These are phyloP conservation scores for Catamblyrhynchus diadema DNA, from an alignment of 2,797 vertebrate genomes.

Conservation along the genomic window DNA sequence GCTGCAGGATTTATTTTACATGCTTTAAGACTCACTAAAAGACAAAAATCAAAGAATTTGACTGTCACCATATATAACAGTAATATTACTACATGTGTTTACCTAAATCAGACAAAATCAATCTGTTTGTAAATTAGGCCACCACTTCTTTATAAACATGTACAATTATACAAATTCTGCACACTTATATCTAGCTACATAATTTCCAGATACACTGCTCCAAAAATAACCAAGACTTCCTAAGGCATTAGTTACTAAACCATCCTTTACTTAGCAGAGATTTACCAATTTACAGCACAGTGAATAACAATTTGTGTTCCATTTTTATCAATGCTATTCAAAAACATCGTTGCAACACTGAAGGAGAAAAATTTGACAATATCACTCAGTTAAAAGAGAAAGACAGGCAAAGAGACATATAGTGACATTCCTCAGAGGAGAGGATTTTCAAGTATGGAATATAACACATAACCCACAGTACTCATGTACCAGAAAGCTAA, in stretches of 20 bases:
- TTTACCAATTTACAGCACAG: background rate
- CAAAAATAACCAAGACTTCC: background rate
- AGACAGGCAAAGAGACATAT: background rate
- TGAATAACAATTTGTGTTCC: background rate
- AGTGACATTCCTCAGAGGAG: background rate
- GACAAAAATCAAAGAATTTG: background rate
- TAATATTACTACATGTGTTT: background rate
- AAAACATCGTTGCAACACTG: background rate
- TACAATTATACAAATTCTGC: background rate
- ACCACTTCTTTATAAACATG: background rate
- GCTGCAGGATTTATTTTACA: background rate
- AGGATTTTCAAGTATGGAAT: background rate
- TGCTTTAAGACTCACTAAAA: background rate
- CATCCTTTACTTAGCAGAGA: background rate
- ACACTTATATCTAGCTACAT: background rate
- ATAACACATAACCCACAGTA: background rate
- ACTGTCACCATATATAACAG: background rate
- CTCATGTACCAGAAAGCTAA: background rate
- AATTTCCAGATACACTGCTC: background rate
- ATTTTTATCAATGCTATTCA: background rate
- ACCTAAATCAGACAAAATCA: background rate
- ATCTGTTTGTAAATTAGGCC: background rate
- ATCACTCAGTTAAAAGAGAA: background rate
- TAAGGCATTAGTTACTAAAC: background rate
- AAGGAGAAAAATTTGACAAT: background rate